These are phyloP conservation scores for Palloptera scutellata DNA, from an alignment of 2,888 invertebrate genomes.

Conservation along the genomic window DNA sequence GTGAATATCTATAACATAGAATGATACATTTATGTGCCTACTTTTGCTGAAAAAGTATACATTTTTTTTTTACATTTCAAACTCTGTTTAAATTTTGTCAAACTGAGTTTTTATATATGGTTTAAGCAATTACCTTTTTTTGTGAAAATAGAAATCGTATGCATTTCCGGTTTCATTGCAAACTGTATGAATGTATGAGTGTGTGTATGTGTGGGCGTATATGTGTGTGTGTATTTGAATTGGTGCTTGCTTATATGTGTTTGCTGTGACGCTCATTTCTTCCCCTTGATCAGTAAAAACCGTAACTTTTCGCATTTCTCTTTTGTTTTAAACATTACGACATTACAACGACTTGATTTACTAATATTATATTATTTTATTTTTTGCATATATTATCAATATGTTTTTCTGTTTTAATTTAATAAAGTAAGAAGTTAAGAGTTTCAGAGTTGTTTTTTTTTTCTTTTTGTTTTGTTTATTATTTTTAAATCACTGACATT, in stretches of 20 bases:
- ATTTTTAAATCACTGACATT: constrained; percentile 4
- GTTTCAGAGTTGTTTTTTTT: constrained; percentile 34
- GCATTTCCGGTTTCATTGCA: background rate
- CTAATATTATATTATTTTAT: constrained; percentile 15
- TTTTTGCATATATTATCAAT: constrained; percentile 21
- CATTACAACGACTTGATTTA: constrained; percentile 24
- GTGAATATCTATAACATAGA: constrained; percentile 11
- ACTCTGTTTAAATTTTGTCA: background rate
- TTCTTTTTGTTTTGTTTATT: background rate
- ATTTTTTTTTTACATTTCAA: background rate
- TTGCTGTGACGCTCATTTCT: background rate
- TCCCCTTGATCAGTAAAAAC: constrained; percentile 7
- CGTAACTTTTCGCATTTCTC: background rate
- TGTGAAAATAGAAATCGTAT: too few species aligned
- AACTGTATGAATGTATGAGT: background rate
- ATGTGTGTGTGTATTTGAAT: background rate
- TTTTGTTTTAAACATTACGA: constrained; percentile 27
- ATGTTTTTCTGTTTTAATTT: constrained; percentile 43
- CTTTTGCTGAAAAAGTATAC: background rate
- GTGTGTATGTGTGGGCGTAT: background rate
- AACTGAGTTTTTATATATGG: background rate
- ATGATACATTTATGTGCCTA: background rate
- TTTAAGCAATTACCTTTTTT: background rate
- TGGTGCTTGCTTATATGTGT: background rate
- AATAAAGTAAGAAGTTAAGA: constrained; percentile 53